Conservation (phyloP, 2,888 invertebrate genomes). For the Drosophila rubida region DNA sequence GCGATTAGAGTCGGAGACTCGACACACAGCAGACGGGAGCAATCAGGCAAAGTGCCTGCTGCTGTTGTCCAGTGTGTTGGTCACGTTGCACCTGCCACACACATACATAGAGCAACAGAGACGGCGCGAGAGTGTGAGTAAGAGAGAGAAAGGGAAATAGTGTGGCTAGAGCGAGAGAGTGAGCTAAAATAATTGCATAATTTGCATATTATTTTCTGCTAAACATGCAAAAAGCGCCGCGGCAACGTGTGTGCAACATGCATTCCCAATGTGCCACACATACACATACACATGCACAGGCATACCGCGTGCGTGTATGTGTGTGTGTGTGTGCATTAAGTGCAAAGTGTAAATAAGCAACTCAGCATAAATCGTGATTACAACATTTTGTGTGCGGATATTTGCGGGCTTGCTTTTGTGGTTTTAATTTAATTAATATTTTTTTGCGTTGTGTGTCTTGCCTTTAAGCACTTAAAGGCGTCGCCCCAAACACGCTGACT, state of each 20-base stretch:
- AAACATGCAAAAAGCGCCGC: conserved; percentile 78
- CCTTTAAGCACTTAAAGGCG: conserved; percentile 3
- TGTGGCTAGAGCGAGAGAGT: conserved; percentile 26
- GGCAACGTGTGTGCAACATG: conserved; percentile 72
- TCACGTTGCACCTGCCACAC: conserved; percentile 66
- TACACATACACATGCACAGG: not conserved
- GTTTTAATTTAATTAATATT: conserved; percentile 84
- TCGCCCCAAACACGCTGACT: not conserved
- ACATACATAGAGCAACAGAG: conserved; percentile 9
- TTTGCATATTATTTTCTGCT: conserved; percentile 81
- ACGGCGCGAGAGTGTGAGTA: conserved; percentile 9
- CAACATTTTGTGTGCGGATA: conserved; percentile 82
- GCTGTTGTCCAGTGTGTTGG: conserved; percentile 50
- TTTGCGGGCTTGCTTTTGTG: conserved; percentile 83
- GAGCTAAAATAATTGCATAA: conserved; percentile 81
- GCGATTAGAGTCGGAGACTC: conserved; percentile 68
- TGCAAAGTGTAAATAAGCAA: conserved; percentile 80
- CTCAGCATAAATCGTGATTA: conserved; percentile 84
- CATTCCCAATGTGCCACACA: conserved; percentile 60
- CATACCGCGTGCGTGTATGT: conserved; percentile 1
- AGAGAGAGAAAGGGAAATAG: conserved; percentile 5
- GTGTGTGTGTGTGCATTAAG: conserved; percentile 66
- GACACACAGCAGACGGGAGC: conserved; percentile 74
- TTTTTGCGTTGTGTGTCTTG: conserved; percentile 31
- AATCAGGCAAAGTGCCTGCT: conserved; percentile 77